These are phyloP conservation scores for Limonius californicus DNA, from an alignment of 1,140 invertebrate genomes.

Conservation along the genomic window DNA sequence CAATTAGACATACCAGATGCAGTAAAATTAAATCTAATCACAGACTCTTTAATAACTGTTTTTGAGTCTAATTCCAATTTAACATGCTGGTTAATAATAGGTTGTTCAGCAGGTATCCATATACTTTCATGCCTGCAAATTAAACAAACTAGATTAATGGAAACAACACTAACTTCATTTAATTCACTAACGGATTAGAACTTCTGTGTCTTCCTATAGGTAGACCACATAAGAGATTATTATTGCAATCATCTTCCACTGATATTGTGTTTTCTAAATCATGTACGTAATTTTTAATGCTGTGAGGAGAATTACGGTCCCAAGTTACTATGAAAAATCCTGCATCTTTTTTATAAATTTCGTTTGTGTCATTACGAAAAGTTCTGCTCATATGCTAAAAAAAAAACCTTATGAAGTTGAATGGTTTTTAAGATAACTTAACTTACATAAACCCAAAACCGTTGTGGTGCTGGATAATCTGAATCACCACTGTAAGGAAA, in stretches of 20 bases:
- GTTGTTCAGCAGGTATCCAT: conserved; percentile 42
- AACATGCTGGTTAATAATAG: conserved; percentile 35
- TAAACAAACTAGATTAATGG: no score
- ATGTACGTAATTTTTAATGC: conserved; percentile 45
- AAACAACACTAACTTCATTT: no score
- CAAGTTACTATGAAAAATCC: conserved; percentile 55
- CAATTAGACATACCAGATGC: conserved; percentile 37
- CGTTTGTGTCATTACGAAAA: conserved; percentile 41
- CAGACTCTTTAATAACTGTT: conserved; percentile 15
- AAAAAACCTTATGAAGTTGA: conserved; percentile 11
- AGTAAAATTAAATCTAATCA: conserved; percentile 31
- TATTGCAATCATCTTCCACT: conserved; percentile 46
- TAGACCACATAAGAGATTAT: conserved; percentile 53
- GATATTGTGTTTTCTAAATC: conserved; percentile 40
- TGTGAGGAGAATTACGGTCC: conserved; percentile 51
- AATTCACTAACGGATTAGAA: no score
- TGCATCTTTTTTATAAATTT: conserved; percentile 48
- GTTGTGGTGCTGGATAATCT: conserved; percentile 45
- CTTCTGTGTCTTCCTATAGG: no score
- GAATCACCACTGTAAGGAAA: conserved; percentile 53
- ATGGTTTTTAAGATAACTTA: conserved; percentile 23
- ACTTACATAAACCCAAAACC: conserved; percentile 49
- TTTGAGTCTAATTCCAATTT: conserved; percentile 27
- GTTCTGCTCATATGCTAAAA: conserved; percentile 54
- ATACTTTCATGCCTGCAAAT: conserved; percentile 1